Evolutionary conservation across 1,140 invertebrate species (phyloP), one percentile per base, ranked within the genome.

Genomic region (Steinernema feltiae): DNA sequence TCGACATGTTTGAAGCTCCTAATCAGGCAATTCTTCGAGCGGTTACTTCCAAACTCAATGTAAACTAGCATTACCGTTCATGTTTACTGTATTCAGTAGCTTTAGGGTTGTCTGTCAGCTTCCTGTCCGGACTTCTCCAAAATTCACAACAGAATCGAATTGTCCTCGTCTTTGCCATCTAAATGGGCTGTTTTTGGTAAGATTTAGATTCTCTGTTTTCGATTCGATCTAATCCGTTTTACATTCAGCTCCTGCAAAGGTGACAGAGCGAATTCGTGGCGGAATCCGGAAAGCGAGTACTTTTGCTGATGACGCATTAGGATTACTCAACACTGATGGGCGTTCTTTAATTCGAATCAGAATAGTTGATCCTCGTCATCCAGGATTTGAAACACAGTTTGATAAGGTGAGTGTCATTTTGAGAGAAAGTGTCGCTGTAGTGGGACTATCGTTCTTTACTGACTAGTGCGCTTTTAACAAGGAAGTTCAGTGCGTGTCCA

Each of bases 291-390:
- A 63, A 21, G 53, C 53, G 53, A 63, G 53, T 48, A 70, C 30
- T 21, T 12, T 69, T 32, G 24, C 70, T 72, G n/a, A 29, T 71
- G 53, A 77, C 29, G 71, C 63, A 41, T 76, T 74, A 31, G 73
- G 78, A 69, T 21, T 73, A 27, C 71, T 76, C 63, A 32, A 29
- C 21, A 48, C 73, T 29, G 76, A 48, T 32, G 30, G 73, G 48
- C 31, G 72, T 30, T 41, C 72, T n/a, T 31, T 73, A 7, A 32
- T 82, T 18, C 76, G 71, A 27, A 70, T 82, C 1, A 75, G 69
- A 21, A 76, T 83, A 35, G 76, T 83, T 1, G 82, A 82, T 69
- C 48, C 77, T 1, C 46, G 74, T 29, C 82, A 82, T 73, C 73
- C 82, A 0, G 53, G 72, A 17, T 82, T 79, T 71, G 82, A 83